These are phyloP conservation scores for Pygoscelis antarcticus DNA, from an alignment of 2,113 vertebrate species.

Conservation along the genomic window DNA sequence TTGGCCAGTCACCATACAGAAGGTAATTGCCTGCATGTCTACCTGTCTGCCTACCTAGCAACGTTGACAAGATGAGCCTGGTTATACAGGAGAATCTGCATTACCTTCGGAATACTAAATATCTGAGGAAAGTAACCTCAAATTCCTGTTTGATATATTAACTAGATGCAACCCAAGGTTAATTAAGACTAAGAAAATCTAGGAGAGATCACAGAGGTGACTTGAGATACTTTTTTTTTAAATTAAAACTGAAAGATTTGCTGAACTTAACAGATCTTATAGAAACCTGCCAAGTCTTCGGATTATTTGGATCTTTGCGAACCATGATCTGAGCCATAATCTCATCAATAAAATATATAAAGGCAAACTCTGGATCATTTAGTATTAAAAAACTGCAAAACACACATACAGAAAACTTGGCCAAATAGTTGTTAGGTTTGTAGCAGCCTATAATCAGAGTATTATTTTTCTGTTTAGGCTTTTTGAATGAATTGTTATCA, in stretches of 20 bases:
- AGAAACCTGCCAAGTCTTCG: not conserved
- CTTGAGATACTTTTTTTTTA: not conserved
- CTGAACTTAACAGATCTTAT: not conserved
- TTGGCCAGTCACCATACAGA: not conserved
- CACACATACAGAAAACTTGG: not conserved
- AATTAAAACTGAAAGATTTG: not conserved
- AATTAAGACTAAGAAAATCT: not conserved
- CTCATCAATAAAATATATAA: not conserved
- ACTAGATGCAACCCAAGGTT: not conserved
- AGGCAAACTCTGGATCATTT: not conserved
- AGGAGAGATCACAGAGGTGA: not conserved
- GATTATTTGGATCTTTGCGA: not conserved
- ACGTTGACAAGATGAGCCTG: fast-evolving
- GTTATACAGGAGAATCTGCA: not conserved
- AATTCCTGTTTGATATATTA: not conserved
- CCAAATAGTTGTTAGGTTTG: not conserved
- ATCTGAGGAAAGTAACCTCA: not conserved
- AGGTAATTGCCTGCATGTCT: not conserved
- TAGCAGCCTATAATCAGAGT: not conserved
- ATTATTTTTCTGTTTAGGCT: not conserved
- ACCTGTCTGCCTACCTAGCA: not conserved
- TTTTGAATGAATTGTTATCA: not conserved
- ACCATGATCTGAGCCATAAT: not conserved
- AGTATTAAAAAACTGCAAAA: not conserved
- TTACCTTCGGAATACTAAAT: not conserved